phyloP scores from a whole-genome alignment of 2,888 invertebrate species.

The Dolomedes plantarius region DNA sequence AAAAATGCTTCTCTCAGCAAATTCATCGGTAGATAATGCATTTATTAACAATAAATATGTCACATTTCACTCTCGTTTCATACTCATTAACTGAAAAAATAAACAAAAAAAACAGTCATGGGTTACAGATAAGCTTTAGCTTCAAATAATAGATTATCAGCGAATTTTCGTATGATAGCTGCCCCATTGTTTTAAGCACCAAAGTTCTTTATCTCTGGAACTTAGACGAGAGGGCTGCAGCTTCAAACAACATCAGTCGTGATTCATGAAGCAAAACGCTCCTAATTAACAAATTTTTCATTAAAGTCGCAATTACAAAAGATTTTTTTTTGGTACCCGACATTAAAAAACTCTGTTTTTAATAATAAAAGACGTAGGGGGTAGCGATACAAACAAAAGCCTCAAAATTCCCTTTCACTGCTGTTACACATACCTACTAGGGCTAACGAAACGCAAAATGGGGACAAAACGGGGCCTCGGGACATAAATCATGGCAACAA shows the following conservation, averaged over 20 bases:
- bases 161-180: neutral
- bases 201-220: neutral
- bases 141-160: neutral
- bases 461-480: slow-evolving; percentile 50
- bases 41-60: no score
- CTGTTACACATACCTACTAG: slow-evolving; percentile 45
- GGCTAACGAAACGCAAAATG: slow-evolving; percentile 55
- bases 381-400: slow-evolving; percentile 37
- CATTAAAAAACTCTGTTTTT: neutral
- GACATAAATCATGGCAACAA: slow-evolving; percentile 65
- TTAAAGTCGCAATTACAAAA: slow-evolving; percentile 42
- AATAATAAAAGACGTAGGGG: slow-evolving; percentile 12
- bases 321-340: slow-evolving; percentile 20
- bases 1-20: no score
- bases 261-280: slow-evolving; percentile 22
- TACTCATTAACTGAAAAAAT: neutral
- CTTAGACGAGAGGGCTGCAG: neutral
- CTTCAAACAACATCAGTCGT: neutral
- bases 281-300: slow-evolving; percentile 57
- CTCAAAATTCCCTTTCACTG: slow-evolving; percentile 25
- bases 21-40: no score
- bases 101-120: neutral
- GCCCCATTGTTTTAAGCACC: neutral
- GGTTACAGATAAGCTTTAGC: neutral
- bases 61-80: no score